Evolutionary conservation across 2,113 vertebrate species (phyloP).

Genomic region (Podarcis muralis): DNA sequence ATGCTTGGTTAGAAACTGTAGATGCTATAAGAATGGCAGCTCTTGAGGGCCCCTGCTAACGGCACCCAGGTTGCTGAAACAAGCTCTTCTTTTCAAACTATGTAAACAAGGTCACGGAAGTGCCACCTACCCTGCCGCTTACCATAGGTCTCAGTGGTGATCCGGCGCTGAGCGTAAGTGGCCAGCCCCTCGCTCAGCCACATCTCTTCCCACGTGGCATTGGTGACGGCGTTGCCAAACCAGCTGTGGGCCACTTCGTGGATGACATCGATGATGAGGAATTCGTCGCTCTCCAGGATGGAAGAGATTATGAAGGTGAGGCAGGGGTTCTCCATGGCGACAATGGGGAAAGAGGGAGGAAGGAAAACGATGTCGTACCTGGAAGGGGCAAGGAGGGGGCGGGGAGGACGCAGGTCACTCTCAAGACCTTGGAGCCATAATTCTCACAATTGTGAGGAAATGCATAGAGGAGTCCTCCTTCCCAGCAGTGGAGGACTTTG

Average conservation of each 20-base stretch:
- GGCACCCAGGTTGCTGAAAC: background rate
- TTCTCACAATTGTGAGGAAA: background rate
- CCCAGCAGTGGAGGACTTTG: too few species aligned
- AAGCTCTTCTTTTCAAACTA: background rate
- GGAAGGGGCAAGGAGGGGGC: background rate
- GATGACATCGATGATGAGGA: conserved; percentile 93
- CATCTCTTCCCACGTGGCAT: conserved; percentile 98
- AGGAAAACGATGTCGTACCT: conserved; percentile 98
- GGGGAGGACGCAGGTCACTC: background rate
- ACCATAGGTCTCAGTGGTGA: conserved; percentile 93
- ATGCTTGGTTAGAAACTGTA: background rate
- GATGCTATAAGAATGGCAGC: background rate
- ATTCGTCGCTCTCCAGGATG: conserved; percentile 96
- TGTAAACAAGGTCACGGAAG: background rate
- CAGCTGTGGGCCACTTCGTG: conserved; percentile 97
- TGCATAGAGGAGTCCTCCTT: background rate
- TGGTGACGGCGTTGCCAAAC: conserved; percentile 97
- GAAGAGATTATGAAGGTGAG: conserved; percentile 98
- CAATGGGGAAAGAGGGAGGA: conserved; percentile 95
- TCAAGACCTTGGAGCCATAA: background rate
- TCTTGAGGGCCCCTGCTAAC: background rate
- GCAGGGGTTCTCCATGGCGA: conserved; percentile 99
- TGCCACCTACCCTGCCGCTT: background rate
- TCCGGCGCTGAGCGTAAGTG: conserved; percentile 94
- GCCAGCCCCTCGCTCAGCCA: conserved; percentile 97